Base-by-base conservation (phyloP, 1,140 invertebrate species). In the Drosophila parvula region DNA sequence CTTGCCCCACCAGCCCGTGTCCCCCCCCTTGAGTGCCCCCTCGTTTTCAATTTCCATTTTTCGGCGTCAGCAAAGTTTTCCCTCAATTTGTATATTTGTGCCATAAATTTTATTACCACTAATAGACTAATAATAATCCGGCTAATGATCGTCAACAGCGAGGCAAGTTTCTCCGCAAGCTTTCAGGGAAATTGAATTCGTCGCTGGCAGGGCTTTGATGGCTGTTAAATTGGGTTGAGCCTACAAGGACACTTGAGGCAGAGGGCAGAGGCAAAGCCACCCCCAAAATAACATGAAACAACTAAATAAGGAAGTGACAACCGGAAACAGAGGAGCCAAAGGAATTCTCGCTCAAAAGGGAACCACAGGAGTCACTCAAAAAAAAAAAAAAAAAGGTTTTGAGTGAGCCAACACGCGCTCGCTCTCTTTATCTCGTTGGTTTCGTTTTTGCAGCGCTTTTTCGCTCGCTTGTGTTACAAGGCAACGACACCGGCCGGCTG, bases 241-340 rank as follows among this genome's bases (percentile, higher is more conserved):
- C 53, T 85, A 84, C 78, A 84, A 84, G 61, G 81, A 80, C 78
- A 65, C 47, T 63, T 36, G 45, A 55, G 34, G 47, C 57, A 41
- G 48, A 32, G 27, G 22, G 3, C 1, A 3, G 1, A 22, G 22
- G 47, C 57, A 41, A 48, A 32, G 34, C 58, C 16, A 70, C 36
- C 43, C 40, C 43, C 43, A 30, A 40, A 71, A 70, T 55, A 71
- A 48, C 43, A 32, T 48, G 30, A 58, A 55, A 88, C 84, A 89
- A 89, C 84, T 89, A 88, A 88, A 88, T 89, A 88, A 88, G 84
- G 84, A 88, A 88, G 84, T 88, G 84, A 88, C 85, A 88, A 55
- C 80, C 84, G 84, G 84, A 88, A 89, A 74, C 67, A 71, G 80
- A 47, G 79, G 77, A 78, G 82, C 79, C 84, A 69, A 83, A 83